These are phyloP conservation scores for Gasteruption jaculator DNA, from an alignment of 2,888 invertebrate genomes.

Conservation along the genomic window DNA sequence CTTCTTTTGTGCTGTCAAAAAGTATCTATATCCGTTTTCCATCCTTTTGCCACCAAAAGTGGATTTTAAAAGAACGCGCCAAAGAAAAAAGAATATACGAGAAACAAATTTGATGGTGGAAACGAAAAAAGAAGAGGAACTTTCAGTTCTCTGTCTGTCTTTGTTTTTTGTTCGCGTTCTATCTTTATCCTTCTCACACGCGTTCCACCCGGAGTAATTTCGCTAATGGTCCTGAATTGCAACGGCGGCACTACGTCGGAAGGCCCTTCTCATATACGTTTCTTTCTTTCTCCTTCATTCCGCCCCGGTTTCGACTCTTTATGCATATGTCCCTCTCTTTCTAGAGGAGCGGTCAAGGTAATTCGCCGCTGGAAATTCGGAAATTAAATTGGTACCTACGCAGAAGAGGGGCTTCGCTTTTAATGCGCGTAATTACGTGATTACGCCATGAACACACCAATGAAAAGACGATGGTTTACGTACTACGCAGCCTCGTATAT, in stretches of 20 bases:
- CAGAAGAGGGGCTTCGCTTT: constrained; percentile 32
- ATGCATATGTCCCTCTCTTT: constrained; percentile 2
- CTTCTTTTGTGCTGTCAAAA: no score
- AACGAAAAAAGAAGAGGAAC: no score
- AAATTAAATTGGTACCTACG: constrained; percentile 44
- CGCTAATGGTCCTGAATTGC: constrained; percentile 45
- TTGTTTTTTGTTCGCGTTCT: no score
- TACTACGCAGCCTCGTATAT: constrained; percentile 5
- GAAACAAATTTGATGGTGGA: no score
- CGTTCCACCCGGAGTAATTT: constrained; percentile 48
- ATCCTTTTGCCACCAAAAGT: no score
- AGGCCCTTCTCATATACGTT: constrained; percentile 8
- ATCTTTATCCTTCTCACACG: no score
- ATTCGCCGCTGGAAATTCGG: constrained; percentile 41
- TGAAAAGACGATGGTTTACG: neutral
- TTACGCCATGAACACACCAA: constrained; percentile 28
- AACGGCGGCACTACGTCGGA: constrained; percentile 21
- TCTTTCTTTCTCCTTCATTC: constrained; percentile 8
- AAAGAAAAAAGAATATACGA: no score
- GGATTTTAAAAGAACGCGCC: no score
- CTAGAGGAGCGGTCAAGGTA: constrained; percentile 29
- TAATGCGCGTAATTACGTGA: constrained; percentile 43
- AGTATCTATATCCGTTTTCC: no score
- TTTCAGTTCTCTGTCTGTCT: no score
- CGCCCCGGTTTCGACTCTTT: constrained; percentile 2